Evolutionary conservation across 2,797 vertebrate genomes (phyloP).

Genomic region (Chaunax sp.): DNA sequence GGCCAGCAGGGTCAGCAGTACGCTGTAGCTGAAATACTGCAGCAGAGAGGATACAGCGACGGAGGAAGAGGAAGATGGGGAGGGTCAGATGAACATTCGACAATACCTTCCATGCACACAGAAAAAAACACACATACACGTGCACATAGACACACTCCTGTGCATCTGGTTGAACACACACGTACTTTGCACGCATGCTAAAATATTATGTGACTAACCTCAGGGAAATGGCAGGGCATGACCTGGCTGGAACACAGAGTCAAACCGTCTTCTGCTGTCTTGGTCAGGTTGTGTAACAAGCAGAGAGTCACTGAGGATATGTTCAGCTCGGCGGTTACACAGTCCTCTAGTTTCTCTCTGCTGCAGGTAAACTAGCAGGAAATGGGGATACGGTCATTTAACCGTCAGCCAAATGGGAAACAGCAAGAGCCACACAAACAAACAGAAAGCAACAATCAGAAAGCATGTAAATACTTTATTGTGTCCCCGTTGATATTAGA

Average conservation of each 20-base stretch:
- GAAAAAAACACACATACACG: background rate
- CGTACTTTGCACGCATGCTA: constrained; percentile 19
- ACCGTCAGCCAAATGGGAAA: background rate
- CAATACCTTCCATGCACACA: constrained; percentile 12
- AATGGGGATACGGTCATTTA: constrained; percentile 17
- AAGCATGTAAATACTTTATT: background rate
- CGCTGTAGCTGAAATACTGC: constrained; percentile 94
- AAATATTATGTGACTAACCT: constrained; percentile 82
- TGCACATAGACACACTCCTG: background rate
- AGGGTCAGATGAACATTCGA: constrained; percentile 34
- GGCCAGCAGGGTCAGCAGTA: constrained; percentile 95
- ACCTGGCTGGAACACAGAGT: constrained; percentile 83
- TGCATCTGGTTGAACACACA: background rate
- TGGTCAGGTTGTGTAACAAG: constrained; percentile 88
- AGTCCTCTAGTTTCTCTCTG: constrained; percentile 83
- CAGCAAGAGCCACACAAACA: background rate
- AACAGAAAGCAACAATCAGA: constrained; percentile 4
- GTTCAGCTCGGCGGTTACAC: constrained; percentile 84
- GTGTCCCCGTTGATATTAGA: background rate
- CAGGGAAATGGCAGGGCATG: constrained; percentile 91
- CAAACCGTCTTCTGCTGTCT: constrained; percentile 79
- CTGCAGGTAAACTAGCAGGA: constrained; percentile 90
- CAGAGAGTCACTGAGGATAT: constrained; percentile 86
- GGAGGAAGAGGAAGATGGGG: constrained; percentile 5
- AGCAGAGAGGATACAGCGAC: constrained; percentile 30